A percentile compares a stretch with the other conserved stretches of the same genome.
Evolutionary conservation across 2,888 invertebrate genomes (phyloP).

Genomic region (Prosopocoilus inquinatus): DNA sequence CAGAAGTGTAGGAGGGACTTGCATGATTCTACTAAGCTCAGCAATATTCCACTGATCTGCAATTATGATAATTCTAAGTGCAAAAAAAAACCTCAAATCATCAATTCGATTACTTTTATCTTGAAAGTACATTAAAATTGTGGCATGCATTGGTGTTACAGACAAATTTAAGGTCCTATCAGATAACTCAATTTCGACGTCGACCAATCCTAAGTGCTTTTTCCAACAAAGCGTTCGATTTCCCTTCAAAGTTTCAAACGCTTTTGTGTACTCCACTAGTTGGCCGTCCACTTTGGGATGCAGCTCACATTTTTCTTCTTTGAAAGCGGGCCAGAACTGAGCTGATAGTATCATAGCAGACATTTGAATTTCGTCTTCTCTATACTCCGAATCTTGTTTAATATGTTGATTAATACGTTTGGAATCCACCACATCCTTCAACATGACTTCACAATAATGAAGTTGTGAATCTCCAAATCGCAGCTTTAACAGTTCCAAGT

Average conservation of each 20-base stretch:
- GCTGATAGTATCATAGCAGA: constrained; percentile 92
- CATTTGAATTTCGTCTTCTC: constrained; percentile 53
- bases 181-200: constrained; percentile 85
- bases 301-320: constrained; percentile 88
- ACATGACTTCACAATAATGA: constrained; percentile 97
- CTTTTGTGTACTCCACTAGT: constrained; percentile 82
- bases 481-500: constrained; percentile 89
- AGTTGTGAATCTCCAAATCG: constrained; percentile 95
- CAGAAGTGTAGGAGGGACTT: constrained; percentile 82
- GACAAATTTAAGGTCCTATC: constrained; percentile 71
- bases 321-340: constrained; percentile 97
- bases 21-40: constrained; percentile 80
- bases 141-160: constrained; percentile 91
- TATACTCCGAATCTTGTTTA: constrained; percentile 66
- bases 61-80: no score
- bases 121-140: constrained; percentile 91
- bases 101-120: constrained; percentile 61
- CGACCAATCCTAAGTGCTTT: constrained; percentile 87
- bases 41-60: constrained; percentile 81
- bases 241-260: constrained; percentile 87
- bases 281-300: constrained; percentile 78
- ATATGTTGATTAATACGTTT: constrained; percentile 87
- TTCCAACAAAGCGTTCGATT: constrained; percentile 94
- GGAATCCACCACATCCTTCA: constrained; percentile 95
- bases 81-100: constrained; percentile 3